phyloP scores from a whole-genome alignment of 2,888 invertebrate genomes.

The Zele albiditarsus region DNA sequence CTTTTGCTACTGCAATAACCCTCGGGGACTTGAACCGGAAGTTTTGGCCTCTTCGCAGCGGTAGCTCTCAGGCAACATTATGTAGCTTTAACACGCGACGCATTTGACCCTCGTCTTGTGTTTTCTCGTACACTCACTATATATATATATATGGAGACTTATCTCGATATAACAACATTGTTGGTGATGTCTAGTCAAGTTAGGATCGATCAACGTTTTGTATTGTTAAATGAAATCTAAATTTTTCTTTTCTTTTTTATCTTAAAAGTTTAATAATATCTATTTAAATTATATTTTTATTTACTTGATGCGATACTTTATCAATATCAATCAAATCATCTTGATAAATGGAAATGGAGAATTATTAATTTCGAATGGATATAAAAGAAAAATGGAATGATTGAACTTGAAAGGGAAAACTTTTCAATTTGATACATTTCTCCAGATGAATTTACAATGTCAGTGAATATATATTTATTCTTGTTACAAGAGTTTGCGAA shows the following conservation, averaged over 20 bases:
- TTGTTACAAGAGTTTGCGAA: not conserved
- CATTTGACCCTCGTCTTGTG: conserved; percentile 31
- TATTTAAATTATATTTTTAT: not conserved
- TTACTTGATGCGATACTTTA: not conserved
- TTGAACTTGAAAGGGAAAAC: not conserved
- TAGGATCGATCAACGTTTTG: not conserved
- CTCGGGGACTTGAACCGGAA: conserved; percentile 24
- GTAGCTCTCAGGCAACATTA: conserved; percentile 18
- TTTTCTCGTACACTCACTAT: not conserved
- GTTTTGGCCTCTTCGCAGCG: conserved; percentile 28
- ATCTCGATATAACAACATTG: not conserved
- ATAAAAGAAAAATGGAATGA: not conserved
- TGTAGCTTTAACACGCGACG: conserved; percentile 34
- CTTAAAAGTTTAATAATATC: too few relatives aligned
- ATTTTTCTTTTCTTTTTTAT: too few relatives aligned
- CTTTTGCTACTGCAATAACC: conserved; percentile 20
- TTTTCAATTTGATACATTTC: not conserved
- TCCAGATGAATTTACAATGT: not conserved
- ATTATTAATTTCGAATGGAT: not conserved
- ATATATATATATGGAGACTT: not conserved
- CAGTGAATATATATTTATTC: too few relatives aligned
- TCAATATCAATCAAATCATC: not conserved
- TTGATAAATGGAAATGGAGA: not conserved
- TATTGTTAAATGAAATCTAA: too few relatives aligned
- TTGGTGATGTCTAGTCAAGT: not conserved